A percentile compares a stretch with the other conserved stretches of the same genome.
These are phyloP conservation scores for Eristalis arbustorum DNA, from an alignment of 2,888 invertebrate genomes.

Conservation along the genomic window DNA sequence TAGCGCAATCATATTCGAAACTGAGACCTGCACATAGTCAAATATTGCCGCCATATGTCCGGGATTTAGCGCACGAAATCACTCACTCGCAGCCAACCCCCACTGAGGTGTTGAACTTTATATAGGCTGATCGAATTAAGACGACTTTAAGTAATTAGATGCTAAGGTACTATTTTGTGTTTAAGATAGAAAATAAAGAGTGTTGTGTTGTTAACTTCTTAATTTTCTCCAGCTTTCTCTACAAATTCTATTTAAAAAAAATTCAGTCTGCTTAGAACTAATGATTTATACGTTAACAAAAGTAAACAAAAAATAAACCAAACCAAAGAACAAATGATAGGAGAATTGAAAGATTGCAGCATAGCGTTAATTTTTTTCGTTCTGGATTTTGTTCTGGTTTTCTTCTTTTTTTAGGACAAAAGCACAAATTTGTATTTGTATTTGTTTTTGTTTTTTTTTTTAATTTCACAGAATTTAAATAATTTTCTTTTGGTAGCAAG, in stretches of 20 bases:
- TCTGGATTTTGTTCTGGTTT: neutral
- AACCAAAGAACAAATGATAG: constrained; percentile 30
- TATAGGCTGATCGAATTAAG: neutral
- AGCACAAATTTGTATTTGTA: constrained; percentile 31
- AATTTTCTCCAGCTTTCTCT: constrained; percentile 4
- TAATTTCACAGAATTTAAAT: constrained; percentile 69
- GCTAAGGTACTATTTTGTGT: constrained; percentile 45
- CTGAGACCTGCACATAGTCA: neutral
- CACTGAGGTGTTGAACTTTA: neutral
- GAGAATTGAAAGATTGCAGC: constrained; percentile 34
- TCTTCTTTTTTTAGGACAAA: constrained; percentile 45
- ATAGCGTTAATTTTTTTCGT: constrained; percentile 20
- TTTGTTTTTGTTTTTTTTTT: constrained; percentile 8
- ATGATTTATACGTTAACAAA: constrained; percentile 13
- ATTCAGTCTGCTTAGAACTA: constrained; percentile 65
- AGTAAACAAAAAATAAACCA: constrained; percentile 8
- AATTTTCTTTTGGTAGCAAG: constrained; percentile 44
- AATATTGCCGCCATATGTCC: neutral
- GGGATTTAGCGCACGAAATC: neutral
- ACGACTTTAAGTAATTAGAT: constrained; percentile 54
- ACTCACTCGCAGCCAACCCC: neutral
- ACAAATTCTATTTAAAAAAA: constrained; percentile 34
- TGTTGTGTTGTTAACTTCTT: neutral
- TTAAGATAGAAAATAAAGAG: constrained; percentile 9
- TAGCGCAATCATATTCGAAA: neutral